These are phyloP conservation scores for Channallabes apus DNA, from an alignment of 2,797 vertebrate genomes.

Conservation along the genomic window DNA sequence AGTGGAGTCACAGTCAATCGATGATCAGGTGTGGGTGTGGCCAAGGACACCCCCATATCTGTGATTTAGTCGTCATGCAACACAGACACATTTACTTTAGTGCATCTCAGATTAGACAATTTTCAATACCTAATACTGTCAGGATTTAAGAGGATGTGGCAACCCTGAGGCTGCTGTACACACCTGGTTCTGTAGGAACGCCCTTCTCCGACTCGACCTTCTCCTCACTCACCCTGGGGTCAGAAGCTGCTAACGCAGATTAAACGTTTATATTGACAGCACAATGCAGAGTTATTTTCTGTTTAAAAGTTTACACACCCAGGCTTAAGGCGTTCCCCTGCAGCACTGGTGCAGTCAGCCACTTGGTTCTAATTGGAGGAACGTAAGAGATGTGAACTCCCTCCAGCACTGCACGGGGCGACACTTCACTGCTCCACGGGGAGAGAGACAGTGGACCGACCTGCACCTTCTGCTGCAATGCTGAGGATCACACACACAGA, in stretches of 20 bases:
- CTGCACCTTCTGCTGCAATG: conserved; percentile 23
- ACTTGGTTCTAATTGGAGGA: neutral
- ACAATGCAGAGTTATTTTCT: neutral
- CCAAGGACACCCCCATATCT: neutral
- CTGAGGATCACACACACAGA: neutral
- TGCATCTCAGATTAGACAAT: neutral
- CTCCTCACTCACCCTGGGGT: neutral
- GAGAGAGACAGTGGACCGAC: conserved; percentile 41
- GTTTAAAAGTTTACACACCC: neutral
- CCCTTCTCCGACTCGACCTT: neutral
- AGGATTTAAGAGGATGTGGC: neutral
- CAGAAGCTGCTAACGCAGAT: neutral
- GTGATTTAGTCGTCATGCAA: neutral
- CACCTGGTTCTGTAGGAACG: neutral
- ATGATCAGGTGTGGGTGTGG: neutral
- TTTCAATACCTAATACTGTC: neutral
- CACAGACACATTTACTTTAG: neutral
- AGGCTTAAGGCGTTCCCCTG: neutral
- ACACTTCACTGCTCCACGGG: conserved; percentile 16
- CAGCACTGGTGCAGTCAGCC: neutral
- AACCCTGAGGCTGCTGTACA: neutral
- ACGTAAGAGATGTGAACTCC: conserved; percentile 9
- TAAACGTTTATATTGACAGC: neutral
- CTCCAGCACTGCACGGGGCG: conserved; percentile 33
- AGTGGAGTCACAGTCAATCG: neutral